Evolutionary conservation across 2,888 invertebrate genomes (phyloP), one percentile per base, ranked within the genome.

Genomic region (Ypsolopha scabrella): DNA sequence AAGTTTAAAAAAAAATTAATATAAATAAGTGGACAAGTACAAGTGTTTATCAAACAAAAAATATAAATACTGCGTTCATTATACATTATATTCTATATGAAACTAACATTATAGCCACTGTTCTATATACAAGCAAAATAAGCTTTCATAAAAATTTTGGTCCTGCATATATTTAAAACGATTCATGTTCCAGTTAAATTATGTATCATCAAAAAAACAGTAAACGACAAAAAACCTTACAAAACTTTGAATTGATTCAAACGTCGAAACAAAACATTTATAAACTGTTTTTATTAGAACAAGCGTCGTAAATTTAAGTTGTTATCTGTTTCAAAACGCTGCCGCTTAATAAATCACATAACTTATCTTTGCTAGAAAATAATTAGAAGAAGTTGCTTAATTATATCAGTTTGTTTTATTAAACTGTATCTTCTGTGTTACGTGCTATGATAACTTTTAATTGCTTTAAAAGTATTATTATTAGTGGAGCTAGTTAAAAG

Each of bases 311-410:
- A 82, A 82, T 80, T 72, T 60, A 55, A 57, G 59, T 56, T 57
- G 58, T 58, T 82, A 80, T 80, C 77, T 61, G 60, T 61, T 64
- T 61, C 62, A 66, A 63, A 66, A 67, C 57, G 61, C 60, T 60
- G 60, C 65, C 63, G 62, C 63, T 60, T 57, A 64, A 83, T 85
- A 82, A 83, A 83, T 83, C 79, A 80, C 66, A 65, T 47, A 61
- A 57, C 61, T 75, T 83, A 83, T 82, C 83, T 72, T 48, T 59
- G 72, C 74, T 76, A 76, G 67, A 75, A 77, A 80, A 80, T 82
- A 81, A 82, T 83, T 81, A 81, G 76, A 54, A 47, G 49, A 77
- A 73, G 67, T 72, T 67, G 60, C 63, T 78, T 80, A 80, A 80
- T 81, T 80, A 81, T 77, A 75, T 70, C 55, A 61, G 68, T 70